Evolutionary conservation across 2,113 vertebrate genomes (phyloP).

Genomic region (Carettochelys insculpta): DNA sequence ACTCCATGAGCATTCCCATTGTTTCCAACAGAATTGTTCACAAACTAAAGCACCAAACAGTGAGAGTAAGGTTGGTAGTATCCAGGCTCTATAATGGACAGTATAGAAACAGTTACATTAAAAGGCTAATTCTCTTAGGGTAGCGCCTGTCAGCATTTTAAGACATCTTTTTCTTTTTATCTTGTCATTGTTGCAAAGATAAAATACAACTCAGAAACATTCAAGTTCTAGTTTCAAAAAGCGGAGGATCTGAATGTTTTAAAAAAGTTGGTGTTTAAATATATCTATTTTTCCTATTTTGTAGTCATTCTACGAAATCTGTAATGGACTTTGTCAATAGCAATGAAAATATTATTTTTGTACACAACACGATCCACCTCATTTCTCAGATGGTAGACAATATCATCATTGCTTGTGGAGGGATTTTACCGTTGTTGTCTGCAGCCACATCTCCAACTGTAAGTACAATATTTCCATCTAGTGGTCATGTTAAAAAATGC

Average conservation of each 20-base stretch:
- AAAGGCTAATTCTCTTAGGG: not conserved
- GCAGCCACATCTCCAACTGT: constrained; percentile 97
- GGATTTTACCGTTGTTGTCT: constrained; percentile 96
- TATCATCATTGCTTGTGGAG: constrained; percentile 99
- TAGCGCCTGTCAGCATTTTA: not conserved
- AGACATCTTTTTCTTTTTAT: not conserved
- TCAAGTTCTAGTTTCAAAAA: not conserved
- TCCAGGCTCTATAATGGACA: not conserved
- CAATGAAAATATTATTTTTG: constrained; percentile 99
- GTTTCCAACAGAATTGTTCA: not conserved
- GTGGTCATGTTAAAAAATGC: constrained; percentile 62
- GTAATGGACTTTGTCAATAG: constrained; percentile 99
- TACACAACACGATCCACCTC: constrained; percentile 99
- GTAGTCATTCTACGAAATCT: constrained; percentile 97
- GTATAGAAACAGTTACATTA: not conserved
- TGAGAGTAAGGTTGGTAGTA: not conserved
- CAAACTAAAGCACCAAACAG: not conserved
- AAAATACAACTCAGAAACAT: not conserved
- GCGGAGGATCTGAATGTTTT: not conserved
- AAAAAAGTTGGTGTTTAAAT: not conserved
- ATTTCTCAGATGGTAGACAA: constrained; percentile 99
- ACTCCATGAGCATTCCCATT: not conserved
- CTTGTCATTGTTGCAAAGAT: not conserved
- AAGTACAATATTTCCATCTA: constrained; percentile 83
- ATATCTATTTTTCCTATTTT: constrained; percentile 45